phyloP scores from a whole-genome alignment of 2,113 vertebrate species.

The Haplochromis burtoni region DNA sequence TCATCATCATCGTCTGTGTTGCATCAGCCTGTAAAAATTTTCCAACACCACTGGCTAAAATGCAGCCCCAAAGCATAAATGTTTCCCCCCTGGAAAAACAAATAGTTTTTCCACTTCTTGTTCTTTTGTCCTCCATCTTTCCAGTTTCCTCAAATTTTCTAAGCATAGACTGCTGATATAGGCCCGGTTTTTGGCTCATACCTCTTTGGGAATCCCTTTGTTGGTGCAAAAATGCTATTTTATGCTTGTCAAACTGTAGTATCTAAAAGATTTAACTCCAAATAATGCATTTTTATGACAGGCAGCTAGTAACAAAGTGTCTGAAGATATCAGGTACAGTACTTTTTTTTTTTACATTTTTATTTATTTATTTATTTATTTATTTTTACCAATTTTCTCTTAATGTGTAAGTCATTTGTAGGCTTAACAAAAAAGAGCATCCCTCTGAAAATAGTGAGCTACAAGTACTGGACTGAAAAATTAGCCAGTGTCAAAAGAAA shows the following conservation, averaged over 20 bases:
- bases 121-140: background rate
- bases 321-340: background rate
- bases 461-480: background rate
- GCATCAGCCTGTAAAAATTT: background rate
- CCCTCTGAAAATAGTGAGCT: background rate
- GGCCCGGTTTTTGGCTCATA: background rate
- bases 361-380: background rate
- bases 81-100: background rate
- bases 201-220: background rate
- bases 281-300: background rate
- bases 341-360: background rate
- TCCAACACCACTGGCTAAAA: background rate
- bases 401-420: background rate
- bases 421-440: background rate
- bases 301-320: background rate
- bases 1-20: background rate
- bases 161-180: background rate
- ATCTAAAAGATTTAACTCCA: background rate
- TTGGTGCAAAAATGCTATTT: background rate
- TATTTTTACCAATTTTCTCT: background rate
- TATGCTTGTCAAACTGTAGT: background rate
- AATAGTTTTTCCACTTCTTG: background rate
- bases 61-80: background rate
- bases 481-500: background rate
- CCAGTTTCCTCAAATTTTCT: background rate